phyloP scores from a whole-genome alignment of 2,113 vertebrate species.

The Brienomyrus longianalis region DNA sequence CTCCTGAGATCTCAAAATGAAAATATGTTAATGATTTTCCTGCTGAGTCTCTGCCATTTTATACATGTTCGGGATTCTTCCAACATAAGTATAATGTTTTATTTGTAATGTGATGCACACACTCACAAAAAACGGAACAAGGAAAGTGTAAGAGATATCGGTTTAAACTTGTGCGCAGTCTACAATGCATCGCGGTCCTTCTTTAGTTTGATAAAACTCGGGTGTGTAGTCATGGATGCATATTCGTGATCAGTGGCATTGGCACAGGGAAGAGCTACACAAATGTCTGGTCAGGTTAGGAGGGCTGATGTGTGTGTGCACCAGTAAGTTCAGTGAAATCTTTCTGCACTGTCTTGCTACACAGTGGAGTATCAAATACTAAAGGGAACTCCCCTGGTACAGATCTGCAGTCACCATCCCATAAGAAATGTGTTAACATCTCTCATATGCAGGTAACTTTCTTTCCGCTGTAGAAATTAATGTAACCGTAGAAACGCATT shows the following conservation, averaged over 20 bases:
- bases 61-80: background rate
- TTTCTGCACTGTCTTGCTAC: conserved; percentile 28
- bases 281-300: background rate
- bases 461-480: background rate
- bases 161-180: background rate
- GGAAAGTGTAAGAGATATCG: background rate
- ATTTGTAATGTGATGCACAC: background rate
- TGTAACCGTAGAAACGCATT: background rate
- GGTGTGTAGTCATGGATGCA: background rate
- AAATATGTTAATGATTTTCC: background rate
- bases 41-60: background rate
- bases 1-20: background rate
- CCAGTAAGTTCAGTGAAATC: background rate
- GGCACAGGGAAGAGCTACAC: background rate
- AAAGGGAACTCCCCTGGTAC: conserved; percentile 67
- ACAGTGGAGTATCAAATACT: conserved; percentile 66
- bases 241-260: background rate
- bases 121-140: background rate
- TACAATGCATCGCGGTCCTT: background rate
- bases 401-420: conserved; percentile 66
- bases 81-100: background rate
- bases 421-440: conserved; percentile 84
- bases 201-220: background rate
- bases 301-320: background rate
- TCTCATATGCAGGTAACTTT: conserved; percentile 82